Percentiles rank a stretch among this genome's conserved stretches.
phyloP scores from a whole-genome alignment of 2,113 vertebrate genomes.

The Machaerirhynchus nigripectus region DNA sequence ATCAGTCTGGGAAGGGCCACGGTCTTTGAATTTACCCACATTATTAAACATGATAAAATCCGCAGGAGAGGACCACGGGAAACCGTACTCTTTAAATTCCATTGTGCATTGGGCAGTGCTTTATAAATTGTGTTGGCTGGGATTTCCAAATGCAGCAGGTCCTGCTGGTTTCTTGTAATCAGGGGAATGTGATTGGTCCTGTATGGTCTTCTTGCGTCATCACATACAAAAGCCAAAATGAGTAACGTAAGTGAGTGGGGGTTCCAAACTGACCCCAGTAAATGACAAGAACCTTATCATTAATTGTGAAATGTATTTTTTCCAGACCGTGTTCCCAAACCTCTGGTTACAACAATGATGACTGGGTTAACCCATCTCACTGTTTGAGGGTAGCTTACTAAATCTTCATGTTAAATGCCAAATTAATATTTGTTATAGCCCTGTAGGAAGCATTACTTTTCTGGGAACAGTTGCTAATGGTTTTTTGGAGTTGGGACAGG shows the following conservation, averaged over 20 bases:
- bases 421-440: not conserved
- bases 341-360: not conserved
- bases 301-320: not conserved
- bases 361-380: not conserved
- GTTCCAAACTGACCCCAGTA: not conserved
- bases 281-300: not conserved
- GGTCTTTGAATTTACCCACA: not conserved
- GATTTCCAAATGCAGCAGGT: not conserved
- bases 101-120: not conserved
- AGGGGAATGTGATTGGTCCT: not conserved
- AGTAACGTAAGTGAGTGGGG: not conserved
- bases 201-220: not conserved
- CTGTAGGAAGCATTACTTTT: not conserved
- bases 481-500: not conserved
- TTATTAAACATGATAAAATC: not conserved
- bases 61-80: not conserved
- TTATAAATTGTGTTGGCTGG: not conserved
- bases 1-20: fast-evolving
- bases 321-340: not conserved
- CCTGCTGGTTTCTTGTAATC: not conserved
- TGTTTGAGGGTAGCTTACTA: not conserved
- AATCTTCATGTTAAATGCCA: not conserved
- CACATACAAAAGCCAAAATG: not conserved
- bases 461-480: not conserved
- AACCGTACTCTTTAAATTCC: not conserved